Evolutionary conservation across 35 echinoderm and acorn worm genomes (phyloP), one percentile per base, ranked within the genome.

Genomic region (Holothuria glaberrima): DNA sequence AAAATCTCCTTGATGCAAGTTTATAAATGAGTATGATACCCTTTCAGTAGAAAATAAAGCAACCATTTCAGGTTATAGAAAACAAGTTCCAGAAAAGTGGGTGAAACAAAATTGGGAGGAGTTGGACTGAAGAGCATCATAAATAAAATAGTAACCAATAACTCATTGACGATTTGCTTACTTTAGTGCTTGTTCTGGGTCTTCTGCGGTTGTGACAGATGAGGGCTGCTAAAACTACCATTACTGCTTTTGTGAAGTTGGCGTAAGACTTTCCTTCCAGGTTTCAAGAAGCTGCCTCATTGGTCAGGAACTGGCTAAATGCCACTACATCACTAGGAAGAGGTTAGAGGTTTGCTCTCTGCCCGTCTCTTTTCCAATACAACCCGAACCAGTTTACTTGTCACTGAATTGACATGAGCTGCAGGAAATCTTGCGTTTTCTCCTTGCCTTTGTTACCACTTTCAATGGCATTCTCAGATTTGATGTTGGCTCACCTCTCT

Each of bases 171-270:
- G n/a, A n/a, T 46, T 33, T 22, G 59, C 45, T 58, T 59, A 85
- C 52, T 85, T 12, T 85, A 59, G 18, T 85, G 89, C 89, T 60
- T 91, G 89, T 76, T 65, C 75, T 56, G 30, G 54, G 75, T 33
- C 58, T 26, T 64, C 75, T 60, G 7, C 88, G 18, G 75, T 91
- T 91, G 89, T 91, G 83, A 31, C 28, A 24, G 17, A 91, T 91
- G 19, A 80, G 33, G 59, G 52, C 30, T 10, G 75, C 32, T 33
- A 44, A 38, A 3, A 44, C 38, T n/a, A 91, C 20, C 22, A 65
- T 81, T 54, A 66, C 89, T 28, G 28, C 58, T 80, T 91, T 91
- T 34, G 29, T 91, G 89, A 82, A 91, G 67, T 89, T 89, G 66
- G 87, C 22, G 59, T 73, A 89, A 22, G 89, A 82, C 14, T 17